phyloP scores from a whole-genome alignment of 2,113 vertebrate genomes.

The Chamaetylas fuelleborni region DNA sequence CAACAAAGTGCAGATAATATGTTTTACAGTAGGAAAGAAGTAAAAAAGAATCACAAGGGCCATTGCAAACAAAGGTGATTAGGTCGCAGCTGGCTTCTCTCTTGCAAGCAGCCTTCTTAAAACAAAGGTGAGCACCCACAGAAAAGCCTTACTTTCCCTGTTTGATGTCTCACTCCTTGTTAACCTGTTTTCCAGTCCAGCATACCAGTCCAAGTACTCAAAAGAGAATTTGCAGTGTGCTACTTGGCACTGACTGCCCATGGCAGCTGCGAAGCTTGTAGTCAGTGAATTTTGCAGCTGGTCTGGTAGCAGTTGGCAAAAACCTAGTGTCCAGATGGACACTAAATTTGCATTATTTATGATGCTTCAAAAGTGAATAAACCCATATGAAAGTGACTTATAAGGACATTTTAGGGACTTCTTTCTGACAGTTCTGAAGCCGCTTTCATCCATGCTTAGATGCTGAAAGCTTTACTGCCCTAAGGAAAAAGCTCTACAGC shows the following conservation, averaged over 20 bases:
- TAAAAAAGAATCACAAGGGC: background rate
- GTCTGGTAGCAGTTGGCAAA: slow-evolving; percentile 71
- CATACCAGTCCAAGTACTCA: slow-evolving; percentile 29
- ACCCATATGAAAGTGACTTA: slow-evolving; percentile 62
- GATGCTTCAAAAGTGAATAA: slow-evolving; percentile 70
- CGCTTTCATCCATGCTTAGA: background rate
- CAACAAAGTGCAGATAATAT: background rate
- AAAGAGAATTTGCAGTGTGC: slow-evolving; percentile 42
- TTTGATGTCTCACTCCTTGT: background rate
- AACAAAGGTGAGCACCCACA: background rate
- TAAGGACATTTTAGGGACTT: slow-evolving; percentile 43
- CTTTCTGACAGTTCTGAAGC: slow-evolving; percentile 8
- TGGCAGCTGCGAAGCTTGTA: slow-evolving; percentile 71
- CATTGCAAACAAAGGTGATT: slow-evolving; percentile 29
- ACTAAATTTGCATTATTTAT: slow-evolving; percentile 73
- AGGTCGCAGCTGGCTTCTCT: slow-evolving; percentile 32
- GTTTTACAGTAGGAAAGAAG: background rate
- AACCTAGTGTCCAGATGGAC: slow-evolving; percentile 72
- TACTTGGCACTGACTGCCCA: slow-evolving; percentile 26
- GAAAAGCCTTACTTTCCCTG: background rate
- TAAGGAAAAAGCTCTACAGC: background rate
- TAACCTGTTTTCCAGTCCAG: slow-evolving; percentile 5
- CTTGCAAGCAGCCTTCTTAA: slow-evolving; percentile 16
- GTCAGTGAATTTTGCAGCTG: slow-evolving; percentile 73
- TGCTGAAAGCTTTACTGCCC: background rate